Conservation (phyloP, 2,888 invertebrate species). For the Erebia ligea region DNA sequence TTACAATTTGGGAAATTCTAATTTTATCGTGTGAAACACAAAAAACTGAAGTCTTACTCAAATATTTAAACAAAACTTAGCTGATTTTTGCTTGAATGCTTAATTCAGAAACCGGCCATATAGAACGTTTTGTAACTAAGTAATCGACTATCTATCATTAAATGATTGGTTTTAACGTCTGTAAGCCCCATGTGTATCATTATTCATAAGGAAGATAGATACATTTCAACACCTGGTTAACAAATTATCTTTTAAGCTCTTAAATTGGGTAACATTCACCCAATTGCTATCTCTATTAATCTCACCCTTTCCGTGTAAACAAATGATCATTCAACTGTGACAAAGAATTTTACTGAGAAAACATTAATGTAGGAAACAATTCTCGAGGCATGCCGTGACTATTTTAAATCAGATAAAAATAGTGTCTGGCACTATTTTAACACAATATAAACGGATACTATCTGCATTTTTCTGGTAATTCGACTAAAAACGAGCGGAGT, state of each 20-base stretch:
- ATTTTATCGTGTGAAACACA: too few relatives aligned
- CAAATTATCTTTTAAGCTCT: not conserved
- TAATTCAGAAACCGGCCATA: too few relatives aligned
- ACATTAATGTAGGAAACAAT: slow-evolving; percentile 1
- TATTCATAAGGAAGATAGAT: slow-evolving; percentile 48
- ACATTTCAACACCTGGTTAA: not conserved
- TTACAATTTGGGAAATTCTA: too few relatives aligned
- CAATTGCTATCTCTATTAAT: not conserved
- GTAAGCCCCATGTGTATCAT: slow-evolving; percentile 60
- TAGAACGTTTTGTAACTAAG: slow-evolving; percentile 63
- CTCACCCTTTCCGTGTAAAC: not conserved
- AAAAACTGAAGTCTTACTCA: too few relatives aligned
- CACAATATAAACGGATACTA: slow-evolving; percentile 6
- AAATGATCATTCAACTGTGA: slow-evolving; percentile 5
- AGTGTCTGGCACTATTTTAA: not conserved
- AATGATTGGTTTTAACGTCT: slow-evolving; percentile 57
- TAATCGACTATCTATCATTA: slow-evolving; percentile 65
- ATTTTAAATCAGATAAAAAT: slow-evolving; percentile 19
- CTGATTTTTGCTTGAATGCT: too few relatives aligned
- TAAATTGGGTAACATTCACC: not conserved
- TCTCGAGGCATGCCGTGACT: slow-evolving; percentile 5
- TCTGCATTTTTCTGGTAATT: not conserved
- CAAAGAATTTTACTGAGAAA: slow-evolving; percentile 17
- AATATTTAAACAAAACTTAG: too few relatives aligned
- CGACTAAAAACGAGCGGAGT: not conserved